A percentile compares a stretch with the other conserved stretches of the same genome.
Evolutionary conservation across 2,888 invertebrate genomes (phyloP).

Genomic region (Incurvaria masculella): DNA sequence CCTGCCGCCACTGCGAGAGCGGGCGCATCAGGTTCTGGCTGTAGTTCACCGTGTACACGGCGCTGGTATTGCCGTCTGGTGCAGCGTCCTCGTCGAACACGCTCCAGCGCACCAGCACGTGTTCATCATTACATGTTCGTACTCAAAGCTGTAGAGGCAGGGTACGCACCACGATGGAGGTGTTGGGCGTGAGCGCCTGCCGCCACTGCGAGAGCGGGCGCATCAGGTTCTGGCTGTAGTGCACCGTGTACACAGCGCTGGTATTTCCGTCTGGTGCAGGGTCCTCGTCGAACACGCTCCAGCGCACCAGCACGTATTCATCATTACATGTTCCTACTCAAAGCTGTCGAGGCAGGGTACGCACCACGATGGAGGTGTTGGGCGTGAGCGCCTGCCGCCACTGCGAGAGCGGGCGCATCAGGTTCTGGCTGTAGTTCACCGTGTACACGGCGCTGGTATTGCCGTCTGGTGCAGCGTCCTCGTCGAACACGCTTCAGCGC

Average conservation of each 20-base stretch:
- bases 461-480: no score
- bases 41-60: constrained; percentile 51
- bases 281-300: constrained; percentile 9
- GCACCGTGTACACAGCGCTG: constrained; percentile 48
- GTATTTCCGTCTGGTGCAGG: constrained; percentile 30
- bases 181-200: constrained; percentile 26
- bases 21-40: constrained; percentile 35
- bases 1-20: constrained; percentile 38
- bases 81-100: constrained; percentile 1
- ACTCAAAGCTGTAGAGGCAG: no score
- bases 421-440: constrained; percentile 45
- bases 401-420: constrained; percentile 31
- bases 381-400: constrained; percentile 37
- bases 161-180: constrained; percentile 18
- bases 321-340: no score
- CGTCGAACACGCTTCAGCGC: constrained; percentile 18
- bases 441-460: constrained; percentile 44
- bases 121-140: no score
- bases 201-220: constrained; percentile 45
- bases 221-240: constrained; percentile 38
- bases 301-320: no score
- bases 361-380: constrained; percentile 22
- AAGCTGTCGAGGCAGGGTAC: no score
- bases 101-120: no score
- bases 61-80: constrained; percentile 26